Base-by-base conservation (phyloP, 1,140 invertebrate species). In the Eubasilissa regina region DNA sequence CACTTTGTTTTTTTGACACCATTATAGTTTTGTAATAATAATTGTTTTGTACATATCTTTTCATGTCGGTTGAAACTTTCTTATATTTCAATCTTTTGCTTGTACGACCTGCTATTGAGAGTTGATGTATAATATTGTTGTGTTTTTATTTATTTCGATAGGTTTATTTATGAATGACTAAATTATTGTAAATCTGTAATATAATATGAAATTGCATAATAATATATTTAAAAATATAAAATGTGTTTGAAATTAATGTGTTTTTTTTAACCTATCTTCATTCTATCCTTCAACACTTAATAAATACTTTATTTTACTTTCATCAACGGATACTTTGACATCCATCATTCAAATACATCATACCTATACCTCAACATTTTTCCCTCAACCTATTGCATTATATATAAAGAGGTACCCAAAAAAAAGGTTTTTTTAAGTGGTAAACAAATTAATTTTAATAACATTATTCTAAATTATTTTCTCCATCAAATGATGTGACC, bases 81-180 rank as follows among this genome's bases (percentile, higher is more conserved):
- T 43, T 4, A 62, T 35, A 43, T n/a, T 35, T 3, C 25, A 62
- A 19, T 62, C 21, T 62, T n/a, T 19, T 43, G 19, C n/a, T 62
- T 62, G 13, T 66, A n/a, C 15, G 11, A 15, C 11, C 15, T 47
- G 62, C 43, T 15, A 44, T 44, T n/a, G 11, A 62, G 43, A 15
- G 13, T 44, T 66, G 25, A 62, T 80, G 66, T 80, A 77, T 80
- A 70, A 64, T 45, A 25, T 77, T 80, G 79, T 80, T 80, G 72
- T 79, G 77, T 80, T 80, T 80, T 75, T 72, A 80, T 80, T 80
- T 80, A 80, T 80, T 80, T 76, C 60, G 60, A 80, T 80, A 77
- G 66, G 48, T 47, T 51, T 70, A 70, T 72, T 77, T 75, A 75
- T 72, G 44, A 80, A 68, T 75, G 64, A 75, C n/a, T 66, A 80